These are phyloP conservation scores for Plebejus melissa DNA, from an alignment of 2,888 invertebrate genomes.

Conservation along the genomic window DNA sequence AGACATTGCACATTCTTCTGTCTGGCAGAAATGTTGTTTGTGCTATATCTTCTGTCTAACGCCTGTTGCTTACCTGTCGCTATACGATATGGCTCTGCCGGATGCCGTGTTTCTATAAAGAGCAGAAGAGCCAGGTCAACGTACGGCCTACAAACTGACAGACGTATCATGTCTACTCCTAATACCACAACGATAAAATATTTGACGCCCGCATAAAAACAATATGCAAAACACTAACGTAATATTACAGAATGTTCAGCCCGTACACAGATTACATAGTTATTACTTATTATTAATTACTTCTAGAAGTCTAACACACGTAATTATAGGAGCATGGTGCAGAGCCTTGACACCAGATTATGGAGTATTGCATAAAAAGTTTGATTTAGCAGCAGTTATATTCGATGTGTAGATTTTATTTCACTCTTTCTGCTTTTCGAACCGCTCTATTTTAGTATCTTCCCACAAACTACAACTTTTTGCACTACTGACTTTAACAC, in stretches of 20 bases:
- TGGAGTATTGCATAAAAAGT: not conserved
- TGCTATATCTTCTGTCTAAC: not conserved
- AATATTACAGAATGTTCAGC: not conserved
- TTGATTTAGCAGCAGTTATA: too few species aligned
- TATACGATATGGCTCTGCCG: not conserved
- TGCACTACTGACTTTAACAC: too few species aligned
- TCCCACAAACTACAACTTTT: too few species aligned
- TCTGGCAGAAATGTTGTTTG: too few species aligned
- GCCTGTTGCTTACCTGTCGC: not conserved
- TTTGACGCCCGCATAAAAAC: conserved; percentile 24
- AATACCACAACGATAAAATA: conserved; percentile 9
- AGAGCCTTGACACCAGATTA: not conserved
- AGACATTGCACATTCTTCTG: too few species aligned
- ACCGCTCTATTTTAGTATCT: too few species aligned
- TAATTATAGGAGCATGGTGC: not conserved
- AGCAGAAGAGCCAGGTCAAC: not conserved
- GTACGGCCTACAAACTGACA: conserved; percentile 23
- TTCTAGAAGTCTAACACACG: not conserved
- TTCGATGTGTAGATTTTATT: too few species aligned
- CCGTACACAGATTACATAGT: not conserved
- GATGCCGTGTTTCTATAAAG: not conserved
- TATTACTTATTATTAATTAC: not conserved
- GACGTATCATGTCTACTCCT: not conserved
- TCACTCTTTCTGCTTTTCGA: too few species aligned
- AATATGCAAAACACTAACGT: conserved; percentile 20